A percentile compares a stretch with the other conserved stretches of the same genome.
Conservation (phyloP, 23 tunicate species). For the Corella eumyota region DNA sequence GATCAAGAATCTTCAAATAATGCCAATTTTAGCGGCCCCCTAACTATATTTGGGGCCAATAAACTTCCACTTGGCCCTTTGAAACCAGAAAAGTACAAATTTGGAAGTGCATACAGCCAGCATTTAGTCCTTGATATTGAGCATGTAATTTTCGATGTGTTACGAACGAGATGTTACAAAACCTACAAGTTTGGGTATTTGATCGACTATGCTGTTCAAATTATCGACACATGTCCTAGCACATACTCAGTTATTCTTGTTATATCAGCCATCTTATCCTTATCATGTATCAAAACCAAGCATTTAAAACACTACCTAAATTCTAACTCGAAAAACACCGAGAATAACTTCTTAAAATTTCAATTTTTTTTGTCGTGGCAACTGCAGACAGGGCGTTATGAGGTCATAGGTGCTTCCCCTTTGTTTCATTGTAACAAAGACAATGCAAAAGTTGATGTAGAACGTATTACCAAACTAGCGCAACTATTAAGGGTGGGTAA, state of each 20-base stretch:
- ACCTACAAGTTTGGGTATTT: conserved; percentile 84
- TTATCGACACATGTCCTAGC: conserved; percentile 53
- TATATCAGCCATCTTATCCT: conserved; percentile 56
- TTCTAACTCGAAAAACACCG: no score
- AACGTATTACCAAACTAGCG: conserved; percentile 16
- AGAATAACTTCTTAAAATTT: no score
- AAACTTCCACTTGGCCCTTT: conserved; percentile 32
- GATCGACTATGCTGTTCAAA: conserved; percentile 74
- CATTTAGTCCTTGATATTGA: conserved; percentile 68
- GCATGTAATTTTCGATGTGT: conserved; percentile 84
- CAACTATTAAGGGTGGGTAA: conserved; percentile 15
- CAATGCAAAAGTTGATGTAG: conserved; percentile 38
- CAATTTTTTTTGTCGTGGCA: conserved; percentile 73
- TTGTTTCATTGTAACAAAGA: conserved; percentile 35
- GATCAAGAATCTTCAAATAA: conserved; percentile 24
- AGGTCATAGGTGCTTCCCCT: conserved; percentile 76
- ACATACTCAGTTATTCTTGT: conserved; percentile 60
- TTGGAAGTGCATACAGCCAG: conserved; percentile 57
- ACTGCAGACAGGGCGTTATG: conserved; percentile 84
- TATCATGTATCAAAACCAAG: no score
- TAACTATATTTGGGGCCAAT: conserved; percentile 33
- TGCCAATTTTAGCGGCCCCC: conserved; percentile 50
- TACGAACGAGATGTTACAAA: conserved; percentile 60
- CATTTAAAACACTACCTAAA: no score
- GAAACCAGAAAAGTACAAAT: conserved; percentile 1